Evolutionary conservation across 2,113 vertebrate species (phyloP).

Genomic region (Dasyurus viverrinus): DNA sequence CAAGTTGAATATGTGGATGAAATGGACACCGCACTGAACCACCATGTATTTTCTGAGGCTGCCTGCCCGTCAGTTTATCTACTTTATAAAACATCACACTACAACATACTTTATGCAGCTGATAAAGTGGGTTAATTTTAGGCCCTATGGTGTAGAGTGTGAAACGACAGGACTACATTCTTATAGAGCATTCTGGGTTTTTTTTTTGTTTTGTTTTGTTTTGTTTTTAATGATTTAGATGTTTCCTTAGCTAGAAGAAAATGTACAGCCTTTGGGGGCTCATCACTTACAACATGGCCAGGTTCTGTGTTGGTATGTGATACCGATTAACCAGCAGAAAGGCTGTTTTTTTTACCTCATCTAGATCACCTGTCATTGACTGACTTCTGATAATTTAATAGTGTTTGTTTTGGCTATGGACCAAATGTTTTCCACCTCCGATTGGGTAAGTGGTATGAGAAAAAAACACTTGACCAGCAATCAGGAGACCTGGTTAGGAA

Average conservation of each 20-base stretch:
- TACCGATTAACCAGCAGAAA: neutral
- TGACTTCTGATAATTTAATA: conserved; percentile 22
- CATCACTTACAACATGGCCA: conserved; percentile 39
- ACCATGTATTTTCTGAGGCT: conserved; percentile 87
- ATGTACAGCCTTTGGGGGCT: conserved; percentile 38
- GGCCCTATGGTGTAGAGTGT: conserved; percentile 60
- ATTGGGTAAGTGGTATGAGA: neutral
- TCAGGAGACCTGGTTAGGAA: neutral
- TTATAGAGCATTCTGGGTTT: conserved; percentile 63
- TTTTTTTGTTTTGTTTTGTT: conserved; percentile 35
- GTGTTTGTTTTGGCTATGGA: conserved; percentile 60
- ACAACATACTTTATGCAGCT: conserved; percentile 85
- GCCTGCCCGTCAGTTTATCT: conserved; percentile 80
- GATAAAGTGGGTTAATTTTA: conserved; percentile 62
- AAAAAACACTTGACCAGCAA: neutral
- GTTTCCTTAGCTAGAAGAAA: conserved; percentile 44
- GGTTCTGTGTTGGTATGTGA: neutral
- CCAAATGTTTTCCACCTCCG: conserved; percentile 31
- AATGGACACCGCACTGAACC: conserved; percentile 78
- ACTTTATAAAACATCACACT: conserved; percentile 86
- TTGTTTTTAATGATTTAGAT: conserved; percentile 39
- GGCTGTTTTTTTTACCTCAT: conserved; percentile 1
- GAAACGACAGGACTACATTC: conserved; percentile 68
- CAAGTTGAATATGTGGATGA: conserved; percentile 85
- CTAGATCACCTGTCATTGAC: conserved; percentile 10